phyloP scores from a whole-genome alignment of 2,888 invertebrate species.

The Agrochola litura region DNA sequence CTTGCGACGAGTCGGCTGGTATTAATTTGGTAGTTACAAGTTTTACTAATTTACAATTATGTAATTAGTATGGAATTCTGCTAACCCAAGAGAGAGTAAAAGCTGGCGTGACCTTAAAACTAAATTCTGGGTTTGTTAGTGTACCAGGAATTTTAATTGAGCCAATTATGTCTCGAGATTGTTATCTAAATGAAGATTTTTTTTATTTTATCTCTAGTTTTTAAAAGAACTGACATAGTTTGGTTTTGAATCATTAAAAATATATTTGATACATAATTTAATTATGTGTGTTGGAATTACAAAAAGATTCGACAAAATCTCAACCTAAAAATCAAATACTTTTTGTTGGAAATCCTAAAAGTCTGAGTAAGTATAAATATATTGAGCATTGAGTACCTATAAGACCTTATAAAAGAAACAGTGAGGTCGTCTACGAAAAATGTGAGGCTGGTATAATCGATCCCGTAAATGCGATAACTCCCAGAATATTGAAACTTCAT shows the following conservation, averaged over 20 bases:
- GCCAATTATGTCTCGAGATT: conserved; percentile 48
- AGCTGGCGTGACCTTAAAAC: conserved; percentile 27
- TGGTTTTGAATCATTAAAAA: background rate
- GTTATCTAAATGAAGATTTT: conserved; percentile 19
- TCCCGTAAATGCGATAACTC: background rate
- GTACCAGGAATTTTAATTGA: conserved; percentile 56
- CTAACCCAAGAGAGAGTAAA: conserved; percentile 13
- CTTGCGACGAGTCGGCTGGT: background rate
- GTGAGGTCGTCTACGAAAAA: background rate
- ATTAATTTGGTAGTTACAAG: background rate
- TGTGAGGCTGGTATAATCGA: background rate
- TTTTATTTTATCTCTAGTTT: conserved; percentile 41
- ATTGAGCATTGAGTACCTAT: background rate
- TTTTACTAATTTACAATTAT: background rate
- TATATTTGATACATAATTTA: background rate
- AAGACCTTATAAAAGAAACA: background rate
- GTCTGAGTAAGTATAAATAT: background rate
- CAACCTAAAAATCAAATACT: background rate
- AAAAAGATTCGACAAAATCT: background rate
- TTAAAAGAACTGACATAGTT: conserved; percentile 19
- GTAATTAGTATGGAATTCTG: background rate
- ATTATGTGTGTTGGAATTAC: background rate
- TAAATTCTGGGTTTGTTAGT: conserved; percentile 30
- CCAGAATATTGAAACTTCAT: background rate
- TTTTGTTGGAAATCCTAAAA: background rate